Evolutionary conservation across 2,113 vertebrate genomes (phyloP), one percentile per base, ranked within the genome.

Genomic region (Entomyzon cyanotis): DNA sequence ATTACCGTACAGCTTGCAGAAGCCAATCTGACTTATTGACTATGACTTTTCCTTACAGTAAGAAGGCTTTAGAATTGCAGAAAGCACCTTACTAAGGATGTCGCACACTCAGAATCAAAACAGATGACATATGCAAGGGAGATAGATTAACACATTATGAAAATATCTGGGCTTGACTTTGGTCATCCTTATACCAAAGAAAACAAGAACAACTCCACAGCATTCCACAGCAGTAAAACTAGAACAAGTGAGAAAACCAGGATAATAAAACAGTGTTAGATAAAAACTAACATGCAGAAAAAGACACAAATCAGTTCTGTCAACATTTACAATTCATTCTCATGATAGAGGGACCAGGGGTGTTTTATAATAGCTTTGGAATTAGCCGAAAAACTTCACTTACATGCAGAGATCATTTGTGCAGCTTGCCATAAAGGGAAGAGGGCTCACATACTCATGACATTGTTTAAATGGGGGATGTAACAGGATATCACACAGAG

Each of bases 381-480:
- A 49, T 75, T 33, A 50, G 7, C 19, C 28, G 47, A 60, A 77
- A 87, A 16, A 12, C 39, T 50, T 80, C 84, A 98, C 99, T 99
- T 98, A 99, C 99, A 97, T 98, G 97, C 99, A 99, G 87, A 99
- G 98, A 90, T 99, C 99, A 12, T 99, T 99, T 93, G 98, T 98
- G 95, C 99, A 99, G 98, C 99, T 99, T 96, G 99, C 99, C 96
- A 99, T 98, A 96, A 98, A 99, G 92, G 99, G 98, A 95, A 98
- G 95, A 18, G 99, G 99, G 93, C 98, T 99, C 96, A 99, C 99
- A 41, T 98, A 99, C 42, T 98, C 98, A n/a, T 99, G 98, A 92
- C 99, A 99, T 84, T 96, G 96, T 64, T 98, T 97, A 94, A 99
- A 99, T 0, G 99, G 99, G 4, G 98, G 85, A 35, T 98, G 97